Evolutionary conservation across 2,113 vertebrate species (phyloP), one percentile per base, ranked within the genome.

Genomic region (Tringa solitaria): DNA sequence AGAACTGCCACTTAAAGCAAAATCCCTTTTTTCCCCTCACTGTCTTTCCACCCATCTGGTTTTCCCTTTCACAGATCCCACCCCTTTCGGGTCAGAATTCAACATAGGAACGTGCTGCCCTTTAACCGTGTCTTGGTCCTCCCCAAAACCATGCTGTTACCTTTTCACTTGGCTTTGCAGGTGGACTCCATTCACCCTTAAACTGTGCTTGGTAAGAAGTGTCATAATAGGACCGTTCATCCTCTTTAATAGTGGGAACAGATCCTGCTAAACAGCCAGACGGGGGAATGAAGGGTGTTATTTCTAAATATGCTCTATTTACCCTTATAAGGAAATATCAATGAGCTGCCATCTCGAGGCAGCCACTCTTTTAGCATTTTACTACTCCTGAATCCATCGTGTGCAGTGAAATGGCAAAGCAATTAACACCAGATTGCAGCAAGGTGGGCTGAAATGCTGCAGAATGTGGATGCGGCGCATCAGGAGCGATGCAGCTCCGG

Each of bases 191-290:
- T 46, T 69, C 81, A 82, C 91, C 93, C 51, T 59, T 48, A 78
- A 97, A 97, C 32, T 45, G 65, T 16, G 84, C 57, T 35, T 61
- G 93, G 45, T 98, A 53, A 26, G 97, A 61, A 23, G 97, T 89
- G 46, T 35, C 35, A 45, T 69, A 77, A 18, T 19, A 18, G 79
- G 35, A 6, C 6, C 11, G 60, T 60, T 32, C 39, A 4, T 95
- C 91, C 23, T 61, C 87, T 89, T 28, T 84, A 37, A 96, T 30
- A 32, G 82, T 56, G 53, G 95, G 83, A 32, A 60, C 50, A 10
- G 78, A 54, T 37, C 90, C 96, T 95, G 86, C 76, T 54, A n/a
- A 45, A 48, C 46, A 87, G 57, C 41, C 84, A 43, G 70, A 51
- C 9, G 10, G 35, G 26, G 8, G n/a, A 78, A 78, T 0, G 10